A percentile compares a stretch with the other conserved stretches of the same genome.
These are phyloP conservation scores for Lathamus discolor DNA, from an alignment of 2,113 vertebrate genomes.

Conservation along the genomic window DNA sequence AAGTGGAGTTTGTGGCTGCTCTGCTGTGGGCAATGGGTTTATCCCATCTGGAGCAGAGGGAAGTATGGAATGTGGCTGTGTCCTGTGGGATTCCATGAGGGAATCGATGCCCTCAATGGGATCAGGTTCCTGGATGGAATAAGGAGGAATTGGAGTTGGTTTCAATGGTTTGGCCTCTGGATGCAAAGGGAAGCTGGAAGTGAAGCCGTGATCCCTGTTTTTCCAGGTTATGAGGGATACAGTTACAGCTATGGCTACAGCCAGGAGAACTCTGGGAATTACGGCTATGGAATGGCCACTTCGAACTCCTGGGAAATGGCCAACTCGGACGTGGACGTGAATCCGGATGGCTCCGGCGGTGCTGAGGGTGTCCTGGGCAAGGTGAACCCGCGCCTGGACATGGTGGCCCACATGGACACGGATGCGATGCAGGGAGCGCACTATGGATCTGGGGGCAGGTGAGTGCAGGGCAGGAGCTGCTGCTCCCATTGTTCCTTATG, in stretches of 20 bases:
- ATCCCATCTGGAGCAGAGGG: rapidly evolving
- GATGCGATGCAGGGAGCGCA: conserved; percentile 66
- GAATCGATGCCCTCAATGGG: background rate
- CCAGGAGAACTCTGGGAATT: conserved; percentile 69
- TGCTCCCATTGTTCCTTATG: background rate
- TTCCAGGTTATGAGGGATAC: conserved; percentile 76
- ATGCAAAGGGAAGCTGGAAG: background rate
- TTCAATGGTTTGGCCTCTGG: background rate
- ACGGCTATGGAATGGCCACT: conserved; percentile 70
- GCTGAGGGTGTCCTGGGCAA: conserved; percentile 85
- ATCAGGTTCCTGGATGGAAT: background rate
- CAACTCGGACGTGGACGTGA: conserved; percentile 63
- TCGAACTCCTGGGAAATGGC: conserved; percentile 75
- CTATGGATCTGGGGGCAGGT: conserved; percentile 73
- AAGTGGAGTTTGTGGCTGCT: rapidly evolving
- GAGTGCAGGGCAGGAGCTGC: background rate
- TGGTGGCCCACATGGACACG: conserved; percentile 76
- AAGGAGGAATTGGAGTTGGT: background rate
- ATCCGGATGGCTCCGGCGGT: background rate
- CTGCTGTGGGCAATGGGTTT: background rate
- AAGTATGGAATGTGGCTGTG: background rate
- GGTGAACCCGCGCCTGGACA: conserved; percentile 88
- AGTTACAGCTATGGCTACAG: conserved; percentile 73
- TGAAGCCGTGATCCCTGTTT: background rate
- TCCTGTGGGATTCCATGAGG: background rate